Evolutionary conservation across 2,113 vertebrate species (phyloP), one percentile per base, ranked within the genome.

Genomic region (Lepidiolamprologus cunningtoni): DNA sequence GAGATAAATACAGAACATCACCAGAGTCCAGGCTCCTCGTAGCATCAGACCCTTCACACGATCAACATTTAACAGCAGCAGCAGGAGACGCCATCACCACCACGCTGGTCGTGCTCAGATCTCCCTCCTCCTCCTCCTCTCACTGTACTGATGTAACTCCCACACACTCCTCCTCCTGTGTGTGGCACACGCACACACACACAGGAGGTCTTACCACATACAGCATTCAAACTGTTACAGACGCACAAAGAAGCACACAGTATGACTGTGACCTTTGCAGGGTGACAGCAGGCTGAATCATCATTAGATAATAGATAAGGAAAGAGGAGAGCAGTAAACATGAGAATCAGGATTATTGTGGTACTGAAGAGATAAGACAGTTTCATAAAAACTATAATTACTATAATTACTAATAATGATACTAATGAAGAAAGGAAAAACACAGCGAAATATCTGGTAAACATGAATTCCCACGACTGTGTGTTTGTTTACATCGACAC

Each of bases 221-320:
- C 42, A 76, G 71, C 23, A 76, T 76, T 50, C 68, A 73, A 26
- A 7, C 40, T 73, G 40, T 73, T 66, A 37, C 26, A 55, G 23
- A 66, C 45, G 47, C 86, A 81, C 80, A 58, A 53, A 40, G 17
- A 47, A 86, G 66, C 68, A 12, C 54, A 71, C 47, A 63, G 63
- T 14, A 16, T 26, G 12, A n/a, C 55, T 71, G 11, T 71, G 82
- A 92, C 85, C 90, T 80, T 82, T 89, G 5, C 81, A 63, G 42
- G 7, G 47, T 85, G 87, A 87, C 82, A 87, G 10, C 40, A 42
- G 23, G 35, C 63, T 89, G 89, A 92, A 61, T 92, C 92, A 90
- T 87, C 89, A 37, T 92, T 89, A 91, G 76, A 79, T 89, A 86
- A 86, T 11, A 14, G 63, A 79, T 40, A 19, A 57, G 73, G 21